Evolutionary conservation across 2,797 vertebrate species (phyloP).

Genomic region (Tapirus indicus): DNA sequence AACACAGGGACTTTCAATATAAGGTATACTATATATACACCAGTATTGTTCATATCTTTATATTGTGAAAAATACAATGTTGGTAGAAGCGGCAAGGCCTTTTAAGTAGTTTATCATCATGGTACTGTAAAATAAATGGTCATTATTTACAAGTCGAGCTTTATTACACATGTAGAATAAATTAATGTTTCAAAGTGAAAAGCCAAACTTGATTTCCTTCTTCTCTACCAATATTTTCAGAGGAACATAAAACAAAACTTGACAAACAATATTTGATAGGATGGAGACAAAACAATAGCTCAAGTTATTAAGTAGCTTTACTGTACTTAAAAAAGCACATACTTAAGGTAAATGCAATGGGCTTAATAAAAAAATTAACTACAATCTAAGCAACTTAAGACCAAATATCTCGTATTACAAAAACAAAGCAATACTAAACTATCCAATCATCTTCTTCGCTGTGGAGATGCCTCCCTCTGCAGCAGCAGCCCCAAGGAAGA

Average conservation of each 20-base stretch:
- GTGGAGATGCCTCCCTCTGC: slow-evolving; percentile 60
- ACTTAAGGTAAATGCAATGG: not conserved
- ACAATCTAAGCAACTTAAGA: slow-evolving; percentile 31
- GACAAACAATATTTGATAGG: not conserved
- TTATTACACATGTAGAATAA: not conserved
- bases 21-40: not conserved
- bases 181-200: not conserved
- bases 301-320: not conserved
- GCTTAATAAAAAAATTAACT: slow-evolving; percentile 41
- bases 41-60: not conserved
- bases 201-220: not conserved
- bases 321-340: slow-evolving; percentile 6
- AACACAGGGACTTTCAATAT: not conserved
- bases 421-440: slow-evolving; percentile 36
- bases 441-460: slow-evolving; percentile 48
- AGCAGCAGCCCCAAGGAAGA: slow-evolving; percentile 62
- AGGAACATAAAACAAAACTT: slow-evolving; percentile 36
- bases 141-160: not conserved
- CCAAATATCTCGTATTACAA: not conserved
- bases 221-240: slow-evolving; percentile 42
- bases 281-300: slow-evolving; percentile 30
- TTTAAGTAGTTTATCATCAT: not conserved
- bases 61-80: not conserved
- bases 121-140: not conserved
- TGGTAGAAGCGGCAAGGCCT: not conserved